Evolutionary conservation across 1,140 invertebrate genomes (phyloP).

Genomic region (Leguminivora glycinivorella): DNA sequence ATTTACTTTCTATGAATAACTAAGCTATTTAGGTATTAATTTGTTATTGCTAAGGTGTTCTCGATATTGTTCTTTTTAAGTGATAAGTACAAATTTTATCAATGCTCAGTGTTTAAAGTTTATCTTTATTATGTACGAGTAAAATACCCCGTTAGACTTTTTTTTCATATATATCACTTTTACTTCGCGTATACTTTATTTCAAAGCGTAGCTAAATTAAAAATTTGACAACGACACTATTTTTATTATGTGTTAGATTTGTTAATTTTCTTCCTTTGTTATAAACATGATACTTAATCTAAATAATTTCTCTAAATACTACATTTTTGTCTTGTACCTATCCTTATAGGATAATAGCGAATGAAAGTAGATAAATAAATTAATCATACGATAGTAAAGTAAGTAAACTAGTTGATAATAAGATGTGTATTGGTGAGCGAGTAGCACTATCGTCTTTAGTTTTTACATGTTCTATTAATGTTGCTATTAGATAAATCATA

Average conservation of each 20-base stretch:
- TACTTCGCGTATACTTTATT: background rate
- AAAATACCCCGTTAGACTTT: background rate
- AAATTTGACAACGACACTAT: background rate
- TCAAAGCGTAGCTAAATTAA: background rate
- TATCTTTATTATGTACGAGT: background rate
- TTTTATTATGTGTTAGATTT: background rate
- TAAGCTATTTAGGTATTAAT: slow-evolving; percentile 46
- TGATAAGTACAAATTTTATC: slow-evolving; percentile 22
- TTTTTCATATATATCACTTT: background rate
- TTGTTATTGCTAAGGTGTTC: slow-evolving; percentile 30
- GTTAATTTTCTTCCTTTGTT: background rate
- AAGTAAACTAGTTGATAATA: slow-evolving; percentile 32
- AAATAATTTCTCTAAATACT: background rate
- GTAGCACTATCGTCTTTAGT: slow-evolving; percentile 48
- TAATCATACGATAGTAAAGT: slow-evolving; percentile 40
- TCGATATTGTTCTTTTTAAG: slow-evolving; percentile 8
- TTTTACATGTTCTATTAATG: slow-evolving; percentile 36
- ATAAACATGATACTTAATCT: background rate
- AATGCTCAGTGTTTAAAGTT: slow-evolving; percentile 19
- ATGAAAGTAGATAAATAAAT: slow-evolving; percentile 40
- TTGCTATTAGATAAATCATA: slow-evolving; percentile 34
- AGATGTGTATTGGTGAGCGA: slow-evolving; percentile 44
- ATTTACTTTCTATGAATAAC: slow-evolving; percentile 53
- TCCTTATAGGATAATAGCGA: slow-evolving; percentile 24
- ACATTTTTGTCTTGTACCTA: slow-evolving; percentile 4